Base-by-base conservation (phyloP, 2,888 invertebrate species). In the Tyria jacobaeae region DNA sequence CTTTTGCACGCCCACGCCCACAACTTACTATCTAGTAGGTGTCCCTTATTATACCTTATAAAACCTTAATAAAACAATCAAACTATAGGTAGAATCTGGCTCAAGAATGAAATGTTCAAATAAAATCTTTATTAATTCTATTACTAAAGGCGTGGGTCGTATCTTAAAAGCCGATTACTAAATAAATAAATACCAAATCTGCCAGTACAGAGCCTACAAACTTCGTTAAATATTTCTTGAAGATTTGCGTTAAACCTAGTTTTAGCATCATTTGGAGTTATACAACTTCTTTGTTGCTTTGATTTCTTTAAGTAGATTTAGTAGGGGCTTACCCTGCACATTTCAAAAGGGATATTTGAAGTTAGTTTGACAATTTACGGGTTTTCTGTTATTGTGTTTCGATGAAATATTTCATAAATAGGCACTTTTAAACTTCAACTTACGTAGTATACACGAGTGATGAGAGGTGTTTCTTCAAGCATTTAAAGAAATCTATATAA, bases 41-140 rank as follows among this genome's bases (percentile, higher is more conserved):
- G 34, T 34, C 31, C 6, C 14, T n/a, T n/a, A n/a, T n/a, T n/a
- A n/a, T n/a, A n/a, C n/a, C n/a, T n/a, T n/a, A n/a, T n/a, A n/a
- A n/a, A n/a, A n/a, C n/a, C n/a, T n/a, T n/a, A n/a, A n/a, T n/a
- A n/a, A n/a, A n/a, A n/a, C n/a, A n/a, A n/a, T n/a, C n/a, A n/a
- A n/a, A n/a, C n/a, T n/a, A n/a, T n/a, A n/a, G n/a, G n/a, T n/a
- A n/a, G n/a, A 21, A 57, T 17, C 10, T 17, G 14, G 35, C 3
- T 21, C 2, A 15, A 55, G 54, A 34, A 27, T 25, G 27, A 15
- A 55, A 49, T 54, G 49, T 53, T n/a, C 17, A 27, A 3, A 21
- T 44, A 21, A 53, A 56, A 51, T 39, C 58, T 53, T 51, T 31
- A 60, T 68, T 62, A 57, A 60, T 57, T 58, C 51, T 63, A 74